Conservation (phyloP, 2,797 vertebrate species). For the Galaxias olidus region DNA sequence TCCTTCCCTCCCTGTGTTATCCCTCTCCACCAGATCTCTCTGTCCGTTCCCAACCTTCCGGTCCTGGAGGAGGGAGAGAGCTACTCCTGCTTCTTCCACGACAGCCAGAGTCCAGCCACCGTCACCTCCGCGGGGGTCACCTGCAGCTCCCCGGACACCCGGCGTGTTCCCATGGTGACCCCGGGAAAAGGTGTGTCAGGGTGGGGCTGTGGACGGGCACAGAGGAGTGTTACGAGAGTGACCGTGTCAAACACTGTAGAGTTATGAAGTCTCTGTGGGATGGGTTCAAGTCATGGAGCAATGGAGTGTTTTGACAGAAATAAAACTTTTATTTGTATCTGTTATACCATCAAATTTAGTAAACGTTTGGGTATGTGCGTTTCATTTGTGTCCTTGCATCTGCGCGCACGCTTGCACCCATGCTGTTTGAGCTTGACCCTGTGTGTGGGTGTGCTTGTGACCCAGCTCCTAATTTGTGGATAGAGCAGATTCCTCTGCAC, state of each 20-base stretch:
- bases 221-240: neutral
- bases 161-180: conserved; percentile 74
- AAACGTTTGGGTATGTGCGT: too few relatives aligned
- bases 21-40: conserved; percentile 77
- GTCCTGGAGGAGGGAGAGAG: conserved; percentile 79
- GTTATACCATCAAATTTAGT: too few relatives aligned
- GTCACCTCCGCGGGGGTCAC: conserved; percentile 80
- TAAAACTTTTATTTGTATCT: too few relatives aligned
- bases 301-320: too few relatives aligned
- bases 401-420: too few relatives aligned
- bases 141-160: conserved; percentile 85
- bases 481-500: conserved; percentile 6
- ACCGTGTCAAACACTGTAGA: neutral
- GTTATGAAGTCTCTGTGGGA: too few relatives aligned
- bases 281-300: too few relatives aligned
- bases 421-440: neutral
- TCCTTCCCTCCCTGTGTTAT: neutral
- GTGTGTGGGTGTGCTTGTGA: conserved; percentile 9
- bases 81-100: conserved; percentile 89
- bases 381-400: too few relatives aligned
- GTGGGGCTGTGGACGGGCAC: neutral
- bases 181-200: conserved; percentile 80
- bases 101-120: conserved; percentile 79
- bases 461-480: conserved; percentile 22
- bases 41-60: conserved; percentile 86